These are phyloP conservation scores for Andricus quercusramuli DNA, from an alignment of 2,888 invertebrate genomes.

Conservation along the genomic window DNA sequence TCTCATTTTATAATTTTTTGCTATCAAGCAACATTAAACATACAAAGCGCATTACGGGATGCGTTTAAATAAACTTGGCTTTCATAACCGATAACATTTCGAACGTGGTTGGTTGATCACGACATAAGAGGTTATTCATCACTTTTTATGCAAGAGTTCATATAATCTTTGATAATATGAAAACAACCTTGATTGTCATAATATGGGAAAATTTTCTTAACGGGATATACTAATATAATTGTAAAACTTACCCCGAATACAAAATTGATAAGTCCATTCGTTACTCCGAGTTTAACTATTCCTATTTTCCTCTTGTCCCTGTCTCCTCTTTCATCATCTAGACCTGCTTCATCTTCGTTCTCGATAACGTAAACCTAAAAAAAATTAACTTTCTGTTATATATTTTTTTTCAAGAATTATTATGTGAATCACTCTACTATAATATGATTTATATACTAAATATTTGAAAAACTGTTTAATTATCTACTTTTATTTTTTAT, in stretches of 20 bases:
- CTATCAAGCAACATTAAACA: constrained; percentile 7
- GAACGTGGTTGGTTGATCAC: not conserved
- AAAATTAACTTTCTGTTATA: not conserved
- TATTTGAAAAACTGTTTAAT: not conserved
- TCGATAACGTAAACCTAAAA: constrained; percentile 72
- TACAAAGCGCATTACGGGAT: constrained; percentile 24
- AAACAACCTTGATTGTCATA: not conserved
- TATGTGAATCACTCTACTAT: not conserved
- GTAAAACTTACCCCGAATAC: constrained; percentile 88
- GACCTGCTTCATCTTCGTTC: constrained; percentile 78
- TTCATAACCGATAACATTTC: constrained; percentile 12
- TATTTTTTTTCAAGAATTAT: not conserved
- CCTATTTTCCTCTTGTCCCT: constrained; percentile 89
- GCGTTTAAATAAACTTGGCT: constrained; percentile 4
- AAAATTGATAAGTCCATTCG: constrained; percentile 90
- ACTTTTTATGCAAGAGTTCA: not conserved
- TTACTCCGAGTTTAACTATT: constrained; percentile 85
- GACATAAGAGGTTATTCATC: not conserved
- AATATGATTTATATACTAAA: not conserved
- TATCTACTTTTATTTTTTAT: constrained; percentile 11
- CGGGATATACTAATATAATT: constrained; percentile 2
- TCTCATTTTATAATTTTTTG: constrained; percentile 10
- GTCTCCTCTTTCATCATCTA: constrained; percentile 80
- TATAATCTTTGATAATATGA: constrained; percentile 10
- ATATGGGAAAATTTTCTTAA: not conserved